phyloP scores from a whole-genome alignment of 1,140 invertebrate genomes.

The Micrasema minimum region DNA sequence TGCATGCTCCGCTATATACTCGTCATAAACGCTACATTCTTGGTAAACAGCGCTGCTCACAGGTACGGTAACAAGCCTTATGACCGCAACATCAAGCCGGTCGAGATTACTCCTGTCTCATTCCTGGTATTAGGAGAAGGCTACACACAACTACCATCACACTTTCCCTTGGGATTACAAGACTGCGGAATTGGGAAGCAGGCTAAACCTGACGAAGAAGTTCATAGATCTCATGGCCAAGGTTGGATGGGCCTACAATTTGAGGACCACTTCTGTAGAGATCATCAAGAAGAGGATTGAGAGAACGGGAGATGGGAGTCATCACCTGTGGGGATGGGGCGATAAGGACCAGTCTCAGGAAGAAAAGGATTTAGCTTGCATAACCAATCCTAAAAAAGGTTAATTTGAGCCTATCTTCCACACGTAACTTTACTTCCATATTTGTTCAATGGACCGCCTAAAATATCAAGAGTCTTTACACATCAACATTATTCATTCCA shows the following conservation, averaged over 20 bases:
- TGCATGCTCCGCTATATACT: slow-evolving; percentile 70
- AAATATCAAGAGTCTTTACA: too few relatives aligned
- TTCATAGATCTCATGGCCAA: slow-evolving; percentile 79
- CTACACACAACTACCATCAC: slow-evolving; percentile 90
- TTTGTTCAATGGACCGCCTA: too few relatives aligned
- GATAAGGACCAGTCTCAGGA: slow-evolving; percentile 79
- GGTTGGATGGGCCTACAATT: slow-evolving; percentile 79
- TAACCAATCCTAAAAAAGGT: too few relatives aligned
- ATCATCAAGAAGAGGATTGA: not conserved
- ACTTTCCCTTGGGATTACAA: slow-evolving; percentile 87
- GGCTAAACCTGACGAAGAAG: slow-evolving; percentile 75
- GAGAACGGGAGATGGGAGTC: slow-evolving; percentile 40
- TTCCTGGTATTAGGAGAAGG: slow-evolving; percentile 66
- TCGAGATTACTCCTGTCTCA: slow-evolving; percentile 7
- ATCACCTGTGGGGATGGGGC: slow-evolving; percentile 83
- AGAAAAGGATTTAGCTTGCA: slow-evolving; percentile 64
- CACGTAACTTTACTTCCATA: too few relatives aligned
- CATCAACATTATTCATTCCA: too few relatives aligned
- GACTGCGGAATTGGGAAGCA: slow-evolving; percentile 72
- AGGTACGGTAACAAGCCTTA: slow-evolving; percentile 72
- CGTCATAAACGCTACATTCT: slow-evolving; percentile 77
- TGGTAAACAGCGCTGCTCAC: slow-evolving; percentile 79
- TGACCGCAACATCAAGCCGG: slow-evolving; percentile 66
- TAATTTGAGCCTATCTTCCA: too few relatives aligned
- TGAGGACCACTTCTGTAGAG: not conserved